phyloP scores from a whole-genome alignment of 2,888 invertebrate genomes.

The Silvanus unidentatus region DNA sequence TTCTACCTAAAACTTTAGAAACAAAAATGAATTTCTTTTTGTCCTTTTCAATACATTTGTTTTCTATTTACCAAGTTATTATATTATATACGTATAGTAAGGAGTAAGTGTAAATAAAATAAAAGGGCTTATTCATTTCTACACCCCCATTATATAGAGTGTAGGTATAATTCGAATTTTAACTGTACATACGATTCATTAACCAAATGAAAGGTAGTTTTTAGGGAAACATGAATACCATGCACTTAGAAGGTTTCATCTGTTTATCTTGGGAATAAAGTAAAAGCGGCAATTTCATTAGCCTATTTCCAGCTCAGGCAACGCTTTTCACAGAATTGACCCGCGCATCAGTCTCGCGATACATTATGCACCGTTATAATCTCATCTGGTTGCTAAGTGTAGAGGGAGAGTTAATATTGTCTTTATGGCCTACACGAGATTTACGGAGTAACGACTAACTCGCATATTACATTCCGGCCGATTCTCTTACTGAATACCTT shows the following conservation, averaged over 20 bases:
- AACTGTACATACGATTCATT: constrained; percentile 31
- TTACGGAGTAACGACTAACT: constrained; percentile 41
- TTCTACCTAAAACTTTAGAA: constrained; percentile 15
- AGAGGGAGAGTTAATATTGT: constrained; percentile 41
- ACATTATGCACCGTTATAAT: constrained; percentile 36
- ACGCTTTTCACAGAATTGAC: constrained; percentile 27
- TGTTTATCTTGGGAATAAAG: constrained; percentile 33
- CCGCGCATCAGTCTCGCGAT: constrained; percentile 28
- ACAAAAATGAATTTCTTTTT: constrained; percentile 24
- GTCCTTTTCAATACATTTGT: constrained; percentile 23
- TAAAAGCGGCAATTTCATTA: constrained; percentile 33
- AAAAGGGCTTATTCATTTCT: not conserved
- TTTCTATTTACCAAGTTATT: constrained; percentile 19
- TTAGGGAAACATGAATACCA: constrained; percentile 29
- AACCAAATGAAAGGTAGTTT: constrained; percentile 29
- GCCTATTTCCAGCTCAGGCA: constrained; percentile 23
- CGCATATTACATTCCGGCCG: constrained; percentile 43
- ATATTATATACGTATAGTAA: too few species aligned
- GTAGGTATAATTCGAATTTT: constrained; percentile 25
- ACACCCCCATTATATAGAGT: constrained; percentile 6
- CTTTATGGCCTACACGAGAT: constrained; percentile 43
- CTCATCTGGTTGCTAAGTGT: constrained; percentile 30
- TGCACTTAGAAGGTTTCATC: constrained; percentile 30
- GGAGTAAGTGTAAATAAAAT: not conserved
- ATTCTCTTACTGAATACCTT: constrained; percentile 16